Evolutionary conservation across 2,888 invertebrate genomes (phyloP).

Genomic region (Mythimna impura): DNA sequence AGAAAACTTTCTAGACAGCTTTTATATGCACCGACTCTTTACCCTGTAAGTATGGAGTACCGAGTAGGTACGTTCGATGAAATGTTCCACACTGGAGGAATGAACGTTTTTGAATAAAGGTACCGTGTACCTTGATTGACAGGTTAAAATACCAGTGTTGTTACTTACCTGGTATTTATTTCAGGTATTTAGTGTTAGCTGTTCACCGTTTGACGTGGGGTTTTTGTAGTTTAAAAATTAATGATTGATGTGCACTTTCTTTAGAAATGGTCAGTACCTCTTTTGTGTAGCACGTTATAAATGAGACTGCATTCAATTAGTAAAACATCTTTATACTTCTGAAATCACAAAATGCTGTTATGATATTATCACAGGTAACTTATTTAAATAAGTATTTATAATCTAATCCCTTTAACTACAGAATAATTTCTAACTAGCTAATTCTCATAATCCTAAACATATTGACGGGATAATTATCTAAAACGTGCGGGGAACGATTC

Average conservation of each 20-base stretch:
- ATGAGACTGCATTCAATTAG: too few relatives aligned
- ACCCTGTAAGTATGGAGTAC: constrained; percentile 78
- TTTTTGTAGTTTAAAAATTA: constrained; percentile 5
- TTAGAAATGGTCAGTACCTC: background rate
- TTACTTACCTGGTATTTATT: constrained; percentile 37
- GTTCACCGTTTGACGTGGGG: constrained; percentile 13
- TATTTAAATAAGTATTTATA: too few relatives aligned
- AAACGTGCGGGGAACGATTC: constrained; percentile 64
- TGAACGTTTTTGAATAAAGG: constrained; percentile 51
- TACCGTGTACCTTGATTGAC: background rate
- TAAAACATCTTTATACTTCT: too few relatives aligned
- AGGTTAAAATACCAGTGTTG: constrained; percentile 38
- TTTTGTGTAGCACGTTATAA: background rate
- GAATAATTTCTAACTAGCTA: constrained; percentile 33
- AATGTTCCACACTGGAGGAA: constrained; percentile 70
- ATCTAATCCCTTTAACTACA: background rate
- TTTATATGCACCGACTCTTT: constrained; percentile 90
- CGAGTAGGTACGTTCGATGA: constrained; percentile 73
- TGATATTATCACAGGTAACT: background rate
- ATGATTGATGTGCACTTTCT: background rate
- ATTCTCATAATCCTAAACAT: constrained; percentile 60
- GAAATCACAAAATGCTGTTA: too few relatives aligned
- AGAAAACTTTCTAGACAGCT: constrained; percentile 91
- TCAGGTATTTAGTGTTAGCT: constrained; percentile 32
- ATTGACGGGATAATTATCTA: constrained; percentile 65